Percentiles rank a stretch among this genome's conserved stretches.
phyloP scores from a whole-genome alignment of 2,113 vertebrate species.

The Ailuropoda melanoleuca region DNA sequence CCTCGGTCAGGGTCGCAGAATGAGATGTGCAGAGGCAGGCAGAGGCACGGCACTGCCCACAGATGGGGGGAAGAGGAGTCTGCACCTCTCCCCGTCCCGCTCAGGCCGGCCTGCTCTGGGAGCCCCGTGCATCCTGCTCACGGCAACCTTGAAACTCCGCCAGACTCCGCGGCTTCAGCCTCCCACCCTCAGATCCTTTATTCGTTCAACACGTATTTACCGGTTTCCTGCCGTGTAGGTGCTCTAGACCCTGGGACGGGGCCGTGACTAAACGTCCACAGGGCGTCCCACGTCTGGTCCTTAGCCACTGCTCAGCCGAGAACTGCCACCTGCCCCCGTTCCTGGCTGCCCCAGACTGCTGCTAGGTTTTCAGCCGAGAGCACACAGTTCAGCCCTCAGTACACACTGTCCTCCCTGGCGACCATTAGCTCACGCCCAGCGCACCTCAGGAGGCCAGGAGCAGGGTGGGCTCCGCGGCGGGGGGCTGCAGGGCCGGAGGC shows the following conservation, averaged over 20 bases:
- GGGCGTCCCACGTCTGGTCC: not conserved
- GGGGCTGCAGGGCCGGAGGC: not conserved
- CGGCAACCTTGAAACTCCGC: not conserved
- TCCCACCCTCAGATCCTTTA: not conserved
- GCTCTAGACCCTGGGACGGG: not conserved
- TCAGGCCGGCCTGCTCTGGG: not conserved
- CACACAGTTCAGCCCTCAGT: not conserved
- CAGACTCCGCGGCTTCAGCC: not conserved
- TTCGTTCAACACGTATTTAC: not conserved
- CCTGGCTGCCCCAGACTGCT: not conserved
- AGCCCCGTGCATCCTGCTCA: not conserved
- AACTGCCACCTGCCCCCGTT: not conserved
- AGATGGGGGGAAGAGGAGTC: not conserved
- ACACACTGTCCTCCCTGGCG: not conserved
- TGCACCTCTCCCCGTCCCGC: not conserved
- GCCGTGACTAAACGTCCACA: not conserved
- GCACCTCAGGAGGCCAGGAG: not conserved
- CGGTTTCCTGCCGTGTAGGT: not conserved
- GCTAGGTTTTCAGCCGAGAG: not conserved
- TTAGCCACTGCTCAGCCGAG: not conserved
- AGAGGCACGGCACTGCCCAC: not conserved
- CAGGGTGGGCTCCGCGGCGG: not conserved
- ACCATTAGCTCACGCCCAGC: not conserved
- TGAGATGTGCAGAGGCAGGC: not conserved
- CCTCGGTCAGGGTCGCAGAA: not conserved